phyloP scores from a whole-genome alignment of 2,888 invertebrate species.

The Alcis repandata region DNA sequence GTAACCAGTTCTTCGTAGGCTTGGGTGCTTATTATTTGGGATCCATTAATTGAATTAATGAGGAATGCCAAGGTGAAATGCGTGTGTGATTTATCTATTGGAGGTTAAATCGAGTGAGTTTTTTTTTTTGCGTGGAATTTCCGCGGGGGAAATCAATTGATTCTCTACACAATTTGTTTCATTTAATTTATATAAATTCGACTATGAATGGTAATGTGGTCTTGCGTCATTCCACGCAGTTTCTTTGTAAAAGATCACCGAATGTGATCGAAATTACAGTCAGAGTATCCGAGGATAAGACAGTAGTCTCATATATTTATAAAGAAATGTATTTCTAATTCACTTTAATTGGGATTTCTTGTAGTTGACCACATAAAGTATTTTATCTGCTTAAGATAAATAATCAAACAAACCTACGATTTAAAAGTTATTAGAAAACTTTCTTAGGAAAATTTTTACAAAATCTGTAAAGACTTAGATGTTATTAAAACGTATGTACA shows the following conservation, averaged over 20 bases:
- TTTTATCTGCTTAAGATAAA: neutral
- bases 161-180: neutral
- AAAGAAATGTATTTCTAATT: neutral
- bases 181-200: no score
- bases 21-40: slow-evolving; percentile 12
- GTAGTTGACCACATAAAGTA: neutral
- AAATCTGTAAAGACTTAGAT: no score
- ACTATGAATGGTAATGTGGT: no score
- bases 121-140: neutral
- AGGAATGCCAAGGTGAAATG: slow-evolving; percentile 22
- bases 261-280: no score
- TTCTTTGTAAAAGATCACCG: no score
- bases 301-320: no score
- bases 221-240: no score
- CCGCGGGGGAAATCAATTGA: neutral
- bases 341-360: neutral
- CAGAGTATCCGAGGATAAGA: no score
- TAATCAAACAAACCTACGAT: no score
- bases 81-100: slow-evolving; percentile 3
- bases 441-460: no score
- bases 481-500: no score
- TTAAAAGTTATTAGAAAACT: no score
- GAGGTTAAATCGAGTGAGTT: neutral
- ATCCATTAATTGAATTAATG: slow-evolving; percentile 8
- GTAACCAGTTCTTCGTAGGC: slow-evolving; percentile 20